Conservation (phyloP, 2,888 invertebrate species). For the Salpingus planirostris region DNA sequence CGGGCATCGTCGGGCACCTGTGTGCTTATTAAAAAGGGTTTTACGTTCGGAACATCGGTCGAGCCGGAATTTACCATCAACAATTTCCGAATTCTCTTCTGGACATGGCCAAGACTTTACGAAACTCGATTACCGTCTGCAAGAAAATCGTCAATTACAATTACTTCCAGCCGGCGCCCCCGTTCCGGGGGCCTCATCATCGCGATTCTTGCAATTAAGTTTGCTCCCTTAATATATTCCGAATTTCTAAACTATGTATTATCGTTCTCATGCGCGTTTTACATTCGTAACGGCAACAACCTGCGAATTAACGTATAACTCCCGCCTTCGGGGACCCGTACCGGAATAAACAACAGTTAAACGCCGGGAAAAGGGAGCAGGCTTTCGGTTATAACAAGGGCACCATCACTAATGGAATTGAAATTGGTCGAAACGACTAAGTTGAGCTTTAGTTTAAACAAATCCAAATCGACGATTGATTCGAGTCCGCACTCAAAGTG, state of each 20-base stretch:
- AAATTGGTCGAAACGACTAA: too few species aligned
- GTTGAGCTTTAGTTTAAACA: too few species aligned
- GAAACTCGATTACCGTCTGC: too few species aligned
- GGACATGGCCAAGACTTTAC: too few species aligned
- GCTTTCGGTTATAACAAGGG: not conserved
- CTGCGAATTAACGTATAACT: constrained; percentile 19
- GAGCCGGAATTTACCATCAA: too few species aligned
- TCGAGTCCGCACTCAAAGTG: too few species aligned
- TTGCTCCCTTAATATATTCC: constrained; percentile 25
- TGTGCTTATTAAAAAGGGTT: constrained; percentile 6
- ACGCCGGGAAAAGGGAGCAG: constrained; percentile 1
- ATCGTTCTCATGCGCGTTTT: constrained; percentile 17
- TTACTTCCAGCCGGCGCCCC: constrained; percentile 30
- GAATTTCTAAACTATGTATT: constrained; percentile 23
- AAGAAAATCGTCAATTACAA: constrained; percentile 25
- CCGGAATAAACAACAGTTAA: constrained; percentile 1
- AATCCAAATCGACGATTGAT: too few species aligned
- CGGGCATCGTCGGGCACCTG: constrained; percentile 7
- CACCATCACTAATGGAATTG: constrained; percentile 1
- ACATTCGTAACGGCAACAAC: constrained; percentile 19
- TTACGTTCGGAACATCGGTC: constrained; percentile 1
- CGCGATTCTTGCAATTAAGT: constrained; percentile 31
- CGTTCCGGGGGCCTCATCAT: too few species aligned
- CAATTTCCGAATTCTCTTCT: too few species aligned
- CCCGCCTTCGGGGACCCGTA: constrained; percentile 1